A percentile compares a stretch with the other conserved stretches of the same genome.
Evolutionary conservation across 2,797 vertebrate species (phyloP).

Genomic region (Aplochiton taeniatus): DNA sequence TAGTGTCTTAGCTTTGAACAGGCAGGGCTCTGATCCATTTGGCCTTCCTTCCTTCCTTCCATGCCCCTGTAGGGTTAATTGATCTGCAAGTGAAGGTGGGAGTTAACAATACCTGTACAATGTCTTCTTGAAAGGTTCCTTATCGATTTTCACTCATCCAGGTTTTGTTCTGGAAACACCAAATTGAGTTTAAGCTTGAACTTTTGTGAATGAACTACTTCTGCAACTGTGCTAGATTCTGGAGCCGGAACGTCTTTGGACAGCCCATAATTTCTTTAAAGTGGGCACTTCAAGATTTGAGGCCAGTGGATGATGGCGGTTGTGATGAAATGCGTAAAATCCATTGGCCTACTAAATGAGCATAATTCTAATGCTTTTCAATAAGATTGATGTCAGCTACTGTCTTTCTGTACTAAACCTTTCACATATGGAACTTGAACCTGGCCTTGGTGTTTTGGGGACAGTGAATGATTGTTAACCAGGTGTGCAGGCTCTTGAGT

Average conservation of each 20-base stretch:
- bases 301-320: slow-evolving; percentile 56
- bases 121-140: slow-evolving; percentile 33
- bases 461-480: slow-evolving; percentile 49
- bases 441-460: slow-evolving; percentile 46
- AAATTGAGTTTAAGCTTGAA: slow-evolving; percentile 26
- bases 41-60: slow-evolving; percentile 35
- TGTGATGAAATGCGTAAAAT: slow-evolving; percentile 65
- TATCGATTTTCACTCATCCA: slow-evolving; percentile 20
- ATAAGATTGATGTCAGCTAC: slow-evolving; percentile 62
- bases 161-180: slow-evolving; percentile 27
- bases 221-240: slow-evolving; percentile 38
- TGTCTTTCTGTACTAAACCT: slow-evolving; percentile 49
- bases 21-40: slow-evolving; percentile 38
- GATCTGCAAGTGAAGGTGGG: slow-evolving; percentile 46
- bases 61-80: slow-evolving; percentile 43
- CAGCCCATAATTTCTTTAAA: slow-evolving; percentile 25
- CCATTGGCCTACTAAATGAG: slow-evolving; percentile 59
- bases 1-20: slow-evolving; percentile 45
- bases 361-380: slow-evolving; percentile 64
- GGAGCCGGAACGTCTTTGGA: slow-evolving; percentile 29
- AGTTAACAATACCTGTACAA: slow-evolving; percentile 43
- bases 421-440: slow-evolving; percentile 45
- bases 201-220: slow-evolving; percentile 37
- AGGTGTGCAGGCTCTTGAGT: slow-evolving; percentile 9
- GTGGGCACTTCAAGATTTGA: slow-evolving; percentile 45